phyloP scores from a whole-genome alignment of 2,888 invertebrate species.

The Epinotia nisella region DNA sequence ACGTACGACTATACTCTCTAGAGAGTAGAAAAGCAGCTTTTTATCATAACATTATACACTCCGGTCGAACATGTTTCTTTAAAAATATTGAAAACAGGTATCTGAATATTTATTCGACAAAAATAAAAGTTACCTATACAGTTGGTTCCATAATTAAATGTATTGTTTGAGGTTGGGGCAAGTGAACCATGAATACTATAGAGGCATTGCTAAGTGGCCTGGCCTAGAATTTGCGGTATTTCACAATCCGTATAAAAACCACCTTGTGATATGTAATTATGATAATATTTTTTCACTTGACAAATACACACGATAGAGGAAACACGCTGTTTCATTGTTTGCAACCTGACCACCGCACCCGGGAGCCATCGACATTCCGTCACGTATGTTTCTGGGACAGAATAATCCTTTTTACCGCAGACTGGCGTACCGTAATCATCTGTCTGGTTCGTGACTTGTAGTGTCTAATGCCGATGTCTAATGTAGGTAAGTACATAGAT shows the following conservation, averaged over 20 bases:
- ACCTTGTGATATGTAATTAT: no score
- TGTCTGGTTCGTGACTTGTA: slow-evolving; percentile 28
- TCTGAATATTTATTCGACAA: slow-evolving; percentile 22
- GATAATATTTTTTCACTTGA: no score
- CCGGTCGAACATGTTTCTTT: slow-evolving; percentile 16
- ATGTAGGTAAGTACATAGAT: slow-evolving; percentile 6
- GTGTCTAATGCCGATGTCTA: slow-evolving; percentile 27
- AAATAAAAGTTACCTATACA: not conserved
- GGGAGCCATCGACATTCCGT: no score
- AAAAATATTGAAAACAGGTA: slow-evolving; percentile 21
- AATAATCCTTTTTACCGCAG: slow-evolving; percentile 33
- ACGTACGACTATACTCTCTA: not conserved
- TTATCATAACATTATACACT: slow-evolving; percentile 27
- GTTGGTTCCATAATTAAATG: slow-evolving; percentile 10
- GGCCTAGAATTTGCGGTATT: slow-evolving; percentile 21
- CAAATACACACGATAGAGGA: no score
- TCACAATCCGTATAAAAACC: no score
- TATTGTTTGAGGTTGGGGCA: slow-evolving; percentile 10
- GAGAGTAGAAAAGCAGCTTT: slow-evolving; percentile 29
- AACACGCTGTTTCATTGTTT: no score
- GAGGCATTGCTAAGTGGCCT: not conserved
- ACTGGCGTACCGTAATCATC: slow-evolving; percentile 16
- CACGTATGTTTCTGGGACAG: slow-evolving; percentile 18
- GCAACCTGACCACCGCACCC: no score
- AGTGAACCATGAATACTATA: not conserved